Evolutionary conservation across 2,797 vertebrate genomes (phyloP).

Genomic region (Hydrophis major): DNA sequence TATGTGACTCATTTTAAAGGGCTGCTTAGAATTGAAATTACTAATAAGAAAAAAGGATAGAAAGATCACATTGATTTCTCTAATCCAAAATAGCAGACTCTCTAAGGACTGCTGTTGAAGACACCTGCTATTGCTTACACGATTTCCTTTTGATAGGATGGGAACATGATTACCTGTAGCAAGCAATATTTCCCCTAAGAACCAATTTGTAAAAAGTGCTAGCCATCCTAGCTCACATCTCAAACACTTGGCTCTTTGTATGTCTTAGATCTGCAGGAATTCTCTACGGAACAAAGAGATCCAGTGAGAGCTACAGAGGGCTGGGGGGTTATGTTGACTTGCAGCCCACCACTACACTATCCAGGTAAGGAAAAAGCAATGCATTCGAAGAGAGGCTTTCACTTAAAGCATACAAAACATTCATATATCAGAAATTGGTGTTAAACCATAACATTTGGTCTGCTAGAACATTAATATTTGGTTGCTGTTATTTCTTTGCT

Average conservation of each 20-base stretch:
- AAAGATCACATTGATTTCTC: background rate
- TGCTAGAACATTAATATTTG: background rate
- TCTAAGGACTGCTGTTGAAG: background rate
- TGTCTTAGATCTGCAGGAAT: constrained; percentile 88
- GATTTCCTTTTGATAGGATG: background rate
- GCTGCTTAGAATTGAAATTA: background rate
- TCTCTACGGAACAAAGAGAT: constrained; percentile 85
- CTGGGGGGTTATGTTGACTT: constrained; percentile 84
- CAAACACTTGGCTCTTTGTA: background rate
- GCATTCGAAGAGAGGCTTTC: background rate
- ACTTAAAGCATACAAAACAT: background rate
- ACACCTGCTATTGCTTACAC: background rate
- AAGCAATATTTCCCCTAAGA: background rate
- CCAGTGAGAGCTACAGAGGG: constrained; percentile 86
- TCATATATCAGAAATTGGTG: background rate
- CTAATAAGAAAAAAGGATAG: background rate
- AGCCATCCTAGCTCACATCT: background rate
- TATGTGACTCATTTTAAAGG: background rate
- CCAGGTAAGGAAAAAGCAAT: constrained; percentile 76
- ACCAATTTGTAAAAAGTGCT: rapidly evolving
- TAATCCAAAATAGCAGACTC: background rate
- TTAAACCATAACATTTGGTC: background rate
- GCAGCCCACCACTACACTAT: constrained; percentile 91
- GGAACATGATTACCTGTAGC: background rate
- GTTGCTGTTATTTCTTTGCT: background rate